Conservation (phyloP, 1,140 invertebrate species). For the Lineus longissimus region DNA sequence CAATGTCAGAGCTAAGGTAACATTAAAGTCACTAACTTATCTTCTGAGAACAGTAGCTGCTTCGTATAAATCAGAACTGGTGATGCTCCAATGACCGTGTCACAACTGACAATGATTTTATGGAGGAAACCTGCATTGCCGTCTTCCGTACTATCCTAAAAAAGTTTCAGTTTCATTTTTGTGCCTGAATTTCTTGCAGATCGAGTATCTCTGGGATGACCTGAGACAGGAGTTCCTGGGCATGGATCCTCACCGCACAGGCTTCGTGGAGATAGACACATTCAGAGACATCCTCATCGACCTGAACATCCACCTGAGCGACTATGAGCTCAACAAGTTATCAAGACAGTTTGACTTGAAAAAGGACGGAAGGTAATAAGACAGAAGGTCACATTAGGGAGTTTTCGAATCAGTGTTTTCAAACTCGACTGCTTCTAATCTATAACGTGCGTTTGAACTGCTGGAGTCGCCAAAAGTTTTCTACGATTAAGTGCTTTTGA, state of each 20-base stretch:
- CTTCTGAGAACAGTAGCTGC: not conserved
- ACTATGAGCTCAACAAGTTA: slow-evolving; percentile 43
- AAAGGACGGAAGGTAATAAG: slow-evolving; percentile 41
- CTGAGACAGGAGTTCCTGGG: slow-evolving; percentile 47
- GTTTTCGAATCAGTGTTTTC: no score
- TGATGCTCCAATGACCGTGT: not conserved
- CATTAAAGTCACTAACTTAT: not conserved
- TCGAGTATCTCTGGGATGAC: slow-evolving; percentile 53
- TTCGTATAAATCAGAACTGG: not conserved
- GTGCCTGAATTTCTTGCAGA: slow-evolving; percentile 22
- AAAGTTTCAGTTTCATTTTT: no score
- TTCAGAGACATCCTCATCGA: slow-evolving; percentile 50
- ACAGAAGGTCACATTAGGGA: not conserved
- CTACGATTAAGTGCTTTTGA: not conserved
- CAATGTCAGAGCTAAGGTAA: slow-evolving; percentile 48
- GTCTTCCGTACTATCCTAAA: no score
- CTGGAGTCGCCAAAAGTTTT: not conserved
- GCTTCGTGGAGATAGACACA: slow-evolving; percentile 44
- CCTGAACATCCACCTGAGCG: slow-evolving; percentile 49
- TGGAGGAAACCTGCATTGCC: not conserved
- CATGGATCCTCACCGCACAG: slow-evolving; percentile 52
- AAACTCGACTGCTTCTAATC: no score
- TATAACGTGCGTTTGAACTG: not conserved
- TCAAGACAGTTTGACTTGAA: slow-evolving; percentile 40
- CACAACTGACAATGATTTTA: not conserved